Conservation (phyloP, 1,140 invertebrate species). For the Tribolium castaneum region DNA sequence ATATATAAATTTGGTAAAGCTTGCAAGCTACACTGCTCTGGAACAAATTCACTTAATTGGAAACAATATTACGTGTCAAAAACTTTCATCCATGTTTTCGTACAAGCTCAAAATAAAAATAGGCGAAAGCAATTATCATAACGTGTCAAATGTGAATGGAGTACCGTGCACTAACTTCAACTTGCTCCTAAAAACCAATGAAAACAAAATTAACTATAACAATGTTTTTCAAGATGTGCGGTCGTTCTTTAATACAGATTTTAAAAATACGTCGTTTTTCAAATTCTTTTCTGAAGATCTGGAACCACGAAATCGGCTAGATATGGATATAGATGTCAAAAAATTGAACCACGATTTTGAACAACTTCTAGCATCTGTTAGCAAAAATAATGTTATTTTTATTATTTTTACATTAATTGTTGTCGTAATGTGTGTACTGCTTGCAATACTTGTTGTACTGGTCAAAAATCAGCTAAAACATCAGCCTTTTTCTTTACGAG, state of each 20-base stretch:
- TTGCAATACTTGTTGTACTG: no score
- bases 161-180: neutral
- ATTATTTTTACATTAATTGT: neutral
- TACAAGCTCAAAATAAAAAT: neutral
- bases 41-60: neutral
- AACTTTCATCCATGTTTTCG: conserved; percentile 7
- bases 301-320: neutral
- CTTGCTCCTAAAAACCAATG: neutral
- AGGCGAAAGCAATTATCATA: neutral
- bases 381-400: neutral
- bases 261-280: neutral
- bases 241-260: neutral
- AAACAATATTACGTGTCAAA: conserved; percentile 14
- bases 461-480: neutral
- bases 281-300: neutral
- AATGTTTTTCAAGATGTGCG: neutral
- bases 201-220: neutral
- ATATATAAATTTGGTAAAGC: neutral
- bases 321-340: neutral
- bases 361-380: neutral
- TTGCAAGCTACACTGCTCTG: neutral
- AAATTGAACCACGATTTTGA: neutral
- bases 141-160: neutral
- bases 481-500: neutral
- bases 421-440: neutral